phyloP scores from a whole-genome alignment of 2,797 vertebrate species.

The Philypnodon macrostomus region DNA sequence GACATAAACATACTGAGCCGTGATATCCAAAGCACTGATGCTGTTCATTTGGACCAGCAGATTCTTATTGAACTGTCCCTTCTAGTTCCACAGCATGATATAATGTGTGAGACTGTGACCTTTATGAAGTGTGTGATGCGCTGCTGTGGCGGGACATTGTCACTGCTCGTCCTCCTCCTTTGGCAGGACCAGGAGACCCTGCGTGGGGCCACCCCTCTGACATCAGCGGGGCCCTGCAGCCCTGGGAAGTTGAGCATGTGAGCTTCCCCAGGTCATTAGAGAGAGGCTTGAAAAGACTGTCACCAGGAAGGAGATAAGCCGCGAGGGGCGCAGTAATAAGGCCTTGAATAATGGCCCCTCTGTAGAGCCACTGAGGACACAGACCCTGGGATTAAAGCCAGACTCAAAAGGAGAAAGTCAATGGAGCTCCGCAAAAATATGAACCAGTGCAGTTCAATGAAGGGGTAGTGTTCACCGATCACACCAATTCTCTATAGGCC shows the following conservation, averaged over 20 bases:
- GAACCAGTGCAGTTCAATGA: slow-evolving; percentile 72
- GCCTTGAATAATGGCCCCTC: slow-evolving; percentile 79
- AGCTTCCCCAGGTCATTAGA: slow-evolving; percentile 85
- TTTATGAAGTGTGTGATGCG: slow-evolving; percentile 21
- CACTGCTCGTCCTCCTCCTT: slow-evolving; percentile 48
- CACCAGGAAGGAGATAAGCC: slow-evolving; percentile 84
- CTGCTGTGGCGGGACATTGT: slow-evolving; percentile 32
- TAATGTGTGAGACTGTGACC: slow-evolving; percentile 31
- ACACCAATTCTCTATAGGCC: slow-evolving; percentile 52
- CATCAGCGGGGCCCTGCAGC: slow-evolving; percentile 74
- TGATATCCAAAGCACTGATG: too few species aligned
- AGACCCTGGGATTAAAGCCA: slow-evolving; percentile 81
- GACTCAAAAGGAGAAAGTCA: slow-evolving; percentile 84
- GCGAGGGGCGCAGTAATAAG: slow-evolving; percentile 79
- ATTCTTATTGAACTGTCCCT: too few species aligned
- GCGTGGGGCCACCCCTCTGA: slow-evolving; percentile 71
- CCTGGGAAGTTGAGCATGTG: slow-evolving; percentile 85
- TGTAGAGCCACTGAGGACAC: slow-evolving; percentile 80
- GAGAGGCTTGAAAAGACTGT: slow-evolving; percentile 85
- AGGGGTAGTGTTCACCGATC: slow-evolving; percentile 75
- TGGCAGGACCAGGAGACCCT: slow-evolving; percentile 61
- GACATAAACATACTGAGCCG: too few species aligned
- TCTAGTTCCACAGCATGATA: too few species aligned
- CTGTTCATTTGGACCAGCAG: slow-evolving; percentile 6
- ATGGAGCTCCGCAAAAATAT: slow-evolving; percentile 82